phyloP scores from a whole-genome alignment of 2,888 invertebrate genomes.

The Hypolimnas misippus region DNA sequence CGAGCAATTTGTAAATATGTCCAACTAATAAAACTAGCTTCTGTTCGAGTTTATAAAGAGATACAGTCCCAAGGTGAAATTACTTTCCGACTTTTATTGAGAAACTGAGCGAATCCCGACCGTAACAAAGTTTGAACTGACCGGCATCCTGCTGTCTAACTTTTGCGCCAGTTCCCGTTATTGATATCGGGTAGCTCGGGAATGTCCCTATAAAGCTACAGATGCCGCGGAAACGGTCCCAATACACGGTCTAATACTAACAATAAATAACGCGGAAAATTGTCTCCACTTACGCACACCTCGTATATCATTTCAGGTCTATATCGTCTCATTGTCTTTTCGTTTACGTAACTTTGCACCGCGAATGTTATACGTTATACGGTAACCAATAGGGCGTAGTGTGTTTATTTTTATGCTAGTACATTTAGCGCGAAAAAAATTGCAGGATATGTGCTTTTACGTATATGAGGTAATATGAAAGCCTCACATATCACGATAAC shows the following conservation, averaged over 20 bases:
- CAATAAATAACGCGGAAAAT: slow-evolving; percentile 70
- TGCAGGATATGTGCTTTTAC: slow-evolving; percentile 27
- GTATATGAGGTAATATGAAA: slow-evolving; percentile 25
- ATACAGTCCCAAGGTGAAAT: slow-evolving; percentile 69
- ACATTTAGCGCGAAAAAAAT: slow-evolving; percentile 30
- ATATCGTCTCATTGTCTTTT: slow-evolving; percentile 62
- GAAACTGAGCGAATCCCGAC: slow-evolving; percentile 60
- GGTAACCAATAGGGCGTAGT: slow-evolving; percentile 54
- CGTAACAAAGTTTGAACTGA: slow-evolving; percentile 69
- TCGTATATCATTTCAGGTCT: slow-evolving; percentile 64
- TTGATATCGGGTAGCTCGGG: slow-evolving; percentile 63
- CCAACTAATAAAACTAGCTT: slow-evolving; percentile 57
- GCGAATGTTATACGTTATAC: slow-evolving; percentile 52
- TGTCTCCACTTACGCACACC: slow-evolving; percentile 59
- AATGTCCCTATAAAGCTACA: slow-evolving; percentile 55
- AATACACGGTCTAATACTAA: slow-evolving; percentile 57
- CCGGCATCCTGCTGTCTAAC: slow-evolving; percentile 58
- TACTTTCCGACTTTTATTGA: slow-evolving; percentile 75
- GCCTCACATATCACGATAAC: slow-evolving; percentile 34
- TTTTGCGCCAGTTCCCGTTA: slow-evolving; percentile 66
- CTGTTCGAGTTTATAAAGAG: slow-evolving; percentile 62
- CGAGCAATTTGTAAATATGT: slow-evolving; percentile 50
- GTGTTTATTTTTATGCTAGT: slow-evolving; percentile 58
- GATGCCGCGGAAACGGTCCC: slow-evolving; percentile 61
- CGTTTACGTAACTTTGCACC: slow-evolving; percentile 60